These are phyloP conservation scores for Erebia ligea DNA, from an alignment of 2,888 invertebrate species.

Conservation along the genomic window DNA sequence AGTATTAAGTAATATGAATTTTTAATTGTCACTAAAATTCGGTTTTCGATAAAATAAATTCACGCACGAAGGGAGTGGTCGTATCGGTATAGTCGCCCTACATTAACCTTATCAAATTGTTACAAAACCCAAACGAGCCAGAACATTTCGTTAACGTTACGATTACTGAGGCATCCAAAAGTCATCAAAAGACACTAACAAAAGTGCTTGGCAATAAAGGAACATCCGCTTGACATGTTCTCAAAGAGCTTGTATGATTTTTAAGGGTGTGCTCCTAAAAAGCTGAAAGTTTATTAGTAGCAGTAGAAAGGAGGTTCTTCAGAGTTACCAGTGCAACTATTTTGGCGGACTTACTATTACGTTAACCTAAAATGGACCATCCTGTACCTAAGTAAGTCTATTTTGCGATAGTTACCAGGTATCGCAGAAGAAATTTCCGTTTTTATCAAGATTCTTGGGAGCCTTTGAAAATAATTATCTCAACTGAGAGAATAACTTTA, in stretches of 20 bases:
- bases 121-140: constrained; percentile 13
- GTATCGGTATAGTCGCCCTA: constrained; percentile 3
- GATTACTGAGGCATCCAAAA: constrained; percentile 49
- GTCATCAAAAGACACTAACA: constrained; percentile 47
- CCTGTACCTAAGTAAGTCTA: no score
- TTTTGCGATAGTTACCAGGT: no score
- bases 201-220: constrained; percentile 43
- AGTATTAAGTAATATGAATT: not conserved
- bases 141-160: constrained; percentile 39
- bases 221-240: constrained; percentile 39
- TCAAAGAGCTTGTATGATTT: not conserved
- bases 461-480: not conserved
- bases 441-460: not conserved
- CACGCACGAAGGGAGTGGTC: not conserved
- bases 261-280: not conserved
- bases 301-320: no score
- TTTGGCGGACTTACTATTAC: no score
- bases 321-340: no score
- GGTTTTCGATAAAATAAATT: constrained; percentile 1
- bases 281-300: not conserved
- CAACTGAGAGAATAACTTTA: not conserved
- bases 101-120: constrained; percentile 17
- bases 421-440: no score
- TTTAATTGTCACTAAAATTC: constrained; percentile 7
- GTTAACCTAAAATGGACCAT: no score